Evolutionary conservation across 2,113 vertebrate genomes (phyloP).

Genomic region (Mus spicilegus): DNA sequence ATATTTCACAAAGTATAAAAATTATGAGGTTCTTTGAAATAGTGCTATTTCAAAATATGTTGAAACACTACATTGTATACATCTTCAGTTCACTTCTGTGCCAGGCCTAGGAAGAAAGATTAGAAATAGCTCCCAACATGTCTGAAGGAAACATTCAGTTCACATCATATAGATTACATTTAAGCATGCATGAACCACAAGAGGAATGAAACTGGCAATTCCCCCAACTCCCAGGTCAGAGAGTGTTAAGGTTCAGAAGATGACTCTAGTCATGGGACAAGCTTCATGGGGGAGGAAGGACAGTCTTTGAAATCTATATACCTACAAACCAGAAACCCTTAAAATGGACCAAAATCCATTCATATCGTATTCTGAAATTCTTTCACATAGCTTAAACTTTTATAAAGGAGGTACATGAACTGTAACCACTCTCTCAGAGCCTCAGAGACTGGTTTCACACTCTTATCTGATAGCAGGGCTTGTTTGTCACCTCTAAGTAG

Average conservation of each 20-base stretch:
- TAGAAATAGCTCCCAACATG: not conserved
- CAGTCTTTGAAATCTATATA: not conserved
- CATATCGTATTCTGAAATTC: no score
- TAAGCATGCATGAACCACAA: no score
- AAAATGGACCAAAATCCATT: not conserved
- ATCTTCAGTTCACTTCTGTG: not conserved
- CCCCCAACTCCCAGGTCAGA: not conserved
- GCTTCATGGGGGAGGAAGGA: not conserved
- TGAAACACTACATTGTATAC: not conserved
- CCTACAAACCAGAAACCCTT: not conserved
- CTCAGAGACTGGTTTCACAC: no score
- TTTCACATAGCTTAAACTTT: not conserved
- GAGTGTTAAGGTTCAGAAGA: not conserved
- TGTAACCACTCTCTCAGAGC: fast-evolving
- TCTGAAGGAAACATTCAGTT: not conserved
- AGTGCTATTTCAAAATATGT: not conserved
- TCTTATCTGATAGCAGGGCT: not conserved
- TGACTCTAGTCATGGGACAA: not conserved
- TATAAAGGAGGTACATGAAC: not conserved
- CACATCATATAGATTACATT: no score
- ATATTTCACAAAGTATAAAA: not conserved
- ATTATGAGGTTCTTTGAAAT: not conserved
- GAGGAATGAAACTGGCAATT: not conserved
- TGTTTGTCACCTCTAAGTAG: not conserved
- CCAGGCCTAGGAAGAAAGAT: not conserved